A percentile compares a stretch with the other conserved stretches of the same genome.
phyloP scores from a whole-genome alignment of 2,888 invertebrate species.

The Chrysina gloriosa region DNA sequence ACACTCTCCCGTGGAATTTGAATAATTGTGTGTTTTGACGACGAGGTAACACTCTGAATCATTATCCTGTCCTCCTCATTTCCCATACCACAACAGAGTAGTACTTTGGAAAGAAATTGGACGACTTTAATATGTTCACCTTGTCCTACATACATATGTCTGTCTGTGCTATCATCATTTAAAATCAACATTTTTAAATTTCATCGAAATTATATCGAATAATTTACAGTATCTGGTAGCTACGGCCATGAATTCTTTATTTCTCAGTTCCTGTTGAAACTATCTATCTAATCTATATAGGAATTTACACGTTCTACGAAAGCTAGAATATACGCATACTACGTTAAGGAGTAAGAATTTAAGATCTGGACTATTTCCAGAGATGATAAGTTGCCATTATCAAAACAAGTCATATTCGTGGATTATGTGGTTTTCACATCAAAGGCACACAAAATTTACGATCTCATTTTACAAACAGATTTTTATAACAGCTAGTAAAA shows the following conservation, averaged over 20 bases:
- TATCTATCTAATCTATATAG: neutral
- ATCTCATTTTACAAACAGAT: slow-evolving; percentile 29
- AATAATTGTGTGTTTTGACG: too few species aligned
- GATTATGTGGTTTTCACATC: slow-evolving; percentile 30
- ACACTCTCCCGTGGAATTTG: too few species aligned
- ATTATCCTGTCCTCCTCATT: neutral
- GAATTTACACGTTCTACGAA: neutral
- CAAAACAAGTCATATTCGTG: slow-evolving; percentile 35
- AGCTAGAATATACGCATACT: neutral
- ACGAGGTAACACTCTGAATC: neutral
- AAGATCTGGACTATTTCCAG: slow-evolving; percentile 30
- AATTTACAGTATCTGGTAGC: too few species aligned
- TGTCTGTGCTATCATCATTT: too few species aligned
- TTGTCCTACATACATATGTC: too few species aligned
- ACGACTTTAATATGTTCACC: too few species aligned
- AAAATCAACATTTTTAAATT: too few species aligned
- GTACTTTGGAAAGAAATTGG: too few species aligned
- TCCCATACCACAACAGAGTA: too few species aligned
- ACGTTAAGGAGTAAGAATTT: neutral
- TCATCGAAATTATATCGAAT: too few species aligned
- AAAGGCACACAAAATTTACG: slow-evolving; percentile 25
- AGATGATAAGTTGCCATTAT: slow-evolving; percentile 23
- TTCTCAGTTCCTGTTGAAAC: too few species aligned
- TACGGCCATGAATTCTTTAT: too few species aligned
- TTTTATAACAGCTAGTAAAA: slow-evolving; percentile 24